Evolutionary conservation across 2,888 invertebrate species (phyloP).

Genomic region (Plutella xylostella): DNA sequence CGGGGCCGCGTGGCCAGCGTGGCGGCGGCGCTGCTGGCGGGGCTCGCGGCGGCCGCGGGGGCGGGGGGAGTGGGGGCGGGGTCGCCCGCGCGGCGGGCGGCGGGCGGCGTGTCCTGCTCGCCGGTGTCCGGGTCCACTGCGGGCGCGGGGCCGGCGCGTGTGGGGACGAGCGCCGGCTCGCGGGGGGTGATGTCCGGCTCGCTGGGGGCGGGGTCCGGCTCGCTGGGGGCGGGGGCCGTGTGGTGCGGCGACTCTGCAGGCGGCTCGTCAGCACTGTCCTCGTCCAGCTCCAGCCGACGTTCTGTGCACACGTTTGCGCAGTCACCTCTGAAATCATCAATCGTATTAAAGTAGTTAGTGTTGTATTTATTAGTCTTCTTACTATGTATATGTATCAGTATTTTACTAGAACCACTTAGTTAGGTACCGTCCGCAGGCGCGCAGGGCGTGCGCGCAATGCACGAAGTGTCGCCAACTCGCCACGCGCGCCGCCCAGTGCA

Average conservation of each 20-base stretch:
- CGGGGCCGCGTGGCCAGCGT: neutral
- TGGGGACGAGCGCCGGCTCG: conserved; percentile 11
- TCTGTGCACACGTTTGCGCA: conserved; percentile 36
- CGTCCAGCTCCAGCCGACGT: conserved; percentile 26
- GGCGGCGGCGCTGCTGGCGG: neutral
- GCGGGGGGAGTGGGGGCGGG: conserved; percentile 10
- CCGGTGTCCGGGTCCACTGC: conserved; percentile 5
- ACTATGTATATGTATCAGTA: neutral
- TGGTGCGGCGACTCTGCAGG: neutral
- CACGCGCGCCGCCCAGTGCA: conserved; percentile 35
- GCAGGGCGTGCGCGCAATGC: conserved; percentile 43
- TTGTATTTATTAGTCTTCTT: neutral
- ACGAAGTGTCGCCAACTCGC: conserved; percentile 42
- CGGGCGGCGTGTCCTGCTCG: conserved; percentile 7
- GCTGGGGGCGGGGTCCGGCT: neutral
- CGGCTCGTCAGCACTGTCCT: neutral
- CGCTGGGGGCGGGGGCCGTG: neutral
- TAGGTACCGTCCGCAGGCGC: conserved; percentile 29
- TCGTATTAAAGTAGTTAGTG: neutral
- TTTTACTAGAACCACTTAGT: neutral
- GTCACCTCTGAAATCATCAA: conserved; percentile 24
- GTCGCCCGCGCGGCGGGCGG: conserved; percentile 2
- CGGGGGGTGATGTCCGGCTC: conserved; percentile 1
- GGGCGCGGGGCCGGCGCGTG: conserved; percentile 9
- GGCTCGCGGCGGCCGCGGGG: conserved; percentile 9